phyloP scores from a whole-genome alignment of 1,140 invertebrate species.

The Hyles vespertilio region DNA sequence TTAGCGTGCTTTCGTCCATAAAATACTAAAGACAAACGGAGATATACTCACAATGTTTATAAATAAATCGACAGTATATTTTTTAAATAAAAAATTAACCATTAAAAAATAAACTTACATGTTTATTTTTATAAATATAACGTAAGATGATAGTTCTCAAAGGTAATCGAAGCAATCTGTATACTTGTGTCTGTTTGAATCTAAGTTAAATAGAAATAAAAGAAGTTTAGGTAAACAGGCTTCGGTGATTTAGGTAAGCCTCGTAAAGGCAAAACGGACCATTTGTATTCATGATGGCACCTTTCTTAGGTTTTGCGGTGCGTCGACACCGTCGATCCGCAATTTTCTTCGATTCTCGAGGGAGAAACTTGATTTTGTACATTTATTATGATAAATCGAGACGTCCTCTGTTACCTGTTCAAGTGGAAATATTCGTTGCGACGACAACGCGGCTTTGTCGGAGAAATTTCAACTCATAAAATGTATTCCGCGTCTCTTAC shows the following conservation, averaged over 20 bases:
- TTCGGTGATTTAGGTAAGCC: slow-evolving; percentile 4
- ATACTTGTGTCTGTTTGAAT: neutral
- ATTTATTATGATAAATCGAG: slow-evolving; percentile 2
- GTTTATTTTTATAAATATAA: too few species aligned
- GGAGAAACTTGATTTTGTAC: slow-evolving; percentile 3
- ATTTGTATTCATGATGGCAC: slow-evolving; percentile 5
- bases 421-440: neutral
- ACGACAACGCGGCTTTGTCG: too few species aligned
- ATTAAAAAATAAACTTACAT: too few species aligned
- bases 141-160: too few species aligned
- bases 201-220: slow-evolving; percentile 1
- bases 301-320: neutral
- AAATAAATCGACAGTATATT: too few species aligned
- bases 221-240: neutral
- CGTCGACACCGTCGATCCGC: neutral
- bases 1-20: too few species aligned
- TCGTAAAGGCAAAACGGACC: slow-evolving; percentile 4
- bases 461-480: too few species aligned
- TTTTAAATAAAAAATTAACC: too few species aligned
- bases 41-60: too few species aligned
- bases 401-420: neutral
- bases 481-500: too few species aligned
- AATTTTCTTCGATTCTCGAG: slow-evolving; percentile 2
- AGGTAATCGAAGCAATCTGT: too few species aligned
- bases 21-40: too few species aligned